Evolutionary conservation across 2,888 invertebrate genomes (phyloP), one percentile per base, ranked within the genome.

Genomic region (Cerastis leucographa): DNA sequence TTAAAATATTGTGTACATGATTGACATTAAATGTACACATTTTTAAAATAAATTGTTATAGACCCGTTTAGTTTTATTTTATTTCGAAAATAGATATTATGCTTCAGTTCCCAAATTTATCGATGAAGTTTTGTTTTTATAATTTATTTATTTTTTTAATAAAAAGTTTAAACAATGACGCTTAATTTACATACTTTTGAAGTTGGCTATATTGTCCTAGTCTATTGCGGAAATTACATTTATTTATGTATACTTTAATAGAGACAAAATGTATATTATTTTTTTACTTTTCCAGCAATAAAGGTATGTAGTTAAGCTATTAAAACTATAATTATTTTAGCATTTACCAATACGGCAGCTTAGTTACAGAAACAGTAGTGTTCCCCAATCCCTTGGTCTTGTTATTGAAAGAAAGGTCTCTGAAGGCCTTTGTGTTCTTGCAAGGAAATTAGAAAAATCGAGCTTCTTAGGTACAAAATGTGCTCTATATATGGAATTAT

Each of bases 271-370:
- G 14, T 74, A 59, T 82, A 71, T 79, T 74, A 71, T 56, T 69
- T 54, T n/a, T 40, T 70, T 29, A 59, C 6, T 74, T 78, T 86
- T 85, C 90, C 93, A 92, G 91, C 93, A 94, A 89, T 91, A 88
- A 95, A 94, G 91, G 95, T 95, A 93, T 94, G 95, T 94, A 89
- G 86, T 92, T 92, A 91, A 93, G 94, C 92, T 85, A 85, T 81
- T 91, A 94, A 94, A 90, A 85, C 90, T 65, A 71, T 90, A 92
- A 93, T 92, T 91, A 92, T 90, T 91, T 93, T 96, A 96, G 95
- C 96, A 96, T 96, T 96, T 96, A 96, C 96, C 96, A 96, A 96
- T 95, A 95, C 94, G 96, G 96, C 96, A 96, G 96, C 96, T 95
- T 96, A 94, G 93, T 91, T 90, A 80, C 90, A 88, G 85, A 90